Conservation (phyloP, 2,113 vertebrate species). For the Gadus chalcogrammus region DNA sequence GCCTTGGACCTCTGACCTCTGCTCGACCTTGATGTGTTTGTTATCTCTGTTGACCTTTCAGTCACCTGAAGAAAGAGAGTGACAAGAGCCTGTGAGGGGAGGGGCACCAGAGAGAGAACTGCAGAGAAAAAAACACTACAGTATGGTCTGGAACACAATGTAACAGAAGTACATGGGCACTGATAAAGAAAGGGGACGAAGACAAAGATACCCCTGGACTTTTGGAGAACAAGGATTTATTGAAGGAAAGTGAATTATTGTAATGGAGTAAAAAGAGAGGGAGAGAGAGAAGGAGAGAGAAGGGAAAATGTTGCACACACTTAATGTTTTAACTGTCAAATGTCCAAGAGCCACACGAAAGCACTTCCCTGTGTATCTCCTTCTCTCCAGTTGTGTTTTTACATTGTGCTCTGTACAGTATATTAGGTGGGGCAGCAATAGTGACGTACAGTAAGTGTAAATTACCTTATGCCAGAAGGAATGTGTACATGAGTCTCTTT, state of each 20-base stretch:
- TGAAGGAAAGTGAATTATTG: slow-evolving; percentile 30
- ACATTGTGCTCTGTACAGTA: slow-evolving; percentile 69
- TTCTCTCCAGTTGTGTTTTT: slow-evolving; percentile 55
- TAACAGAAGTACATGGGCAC: not conserved
- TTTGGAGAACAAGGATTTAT: slow-evolving; percentile 24
- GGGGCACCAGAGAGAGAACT: slow-evolving; percentile 45
- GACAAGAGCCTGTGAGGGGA: slow-evolving; percentile 94
- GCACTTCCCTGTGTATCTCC: slow-evolving; percentile 47
- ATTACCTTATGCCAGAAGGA: slow-evolving; percentile 70
- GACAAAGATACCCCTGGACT: slow-evolving; percentile 32
- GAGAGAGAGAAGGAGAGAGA: slow-evolving; percentile 17
- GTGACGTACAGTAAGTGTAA: slow-evolving; percentile 69
- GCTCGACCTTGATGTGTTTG: not conserved
- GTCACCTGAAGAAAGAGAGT: slow-evolving; percentile 98
- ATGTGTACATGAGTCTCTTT: slow-evolving; percentile 73
- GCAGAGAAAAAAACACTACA: slow-evolving; percentile 39
- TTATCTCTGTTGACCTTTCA: slow-evolving; percentile 51
- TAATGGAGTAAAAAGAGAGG: slow-evolving; percentile 29
- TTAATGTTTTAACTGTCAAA: slow-evolving; percentile 42
- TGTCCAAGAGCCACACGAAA: slow-evolving; percentile 40
- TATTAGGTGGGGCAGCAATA: slow-evolving; percentile 57
- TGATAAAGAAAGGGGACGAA: slow-evolving; percentile 31
- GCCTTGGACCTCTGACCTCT: not conserved
- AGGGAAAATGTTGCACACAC: slow-evolving; percentile 45
- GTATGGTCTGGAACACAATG: slow-evolving; percentile 28